Evolutionary conservation across 2,113 vertebrate species (phyloP).

Genomic region (Nothocercus nigrocapillus): DNA sequence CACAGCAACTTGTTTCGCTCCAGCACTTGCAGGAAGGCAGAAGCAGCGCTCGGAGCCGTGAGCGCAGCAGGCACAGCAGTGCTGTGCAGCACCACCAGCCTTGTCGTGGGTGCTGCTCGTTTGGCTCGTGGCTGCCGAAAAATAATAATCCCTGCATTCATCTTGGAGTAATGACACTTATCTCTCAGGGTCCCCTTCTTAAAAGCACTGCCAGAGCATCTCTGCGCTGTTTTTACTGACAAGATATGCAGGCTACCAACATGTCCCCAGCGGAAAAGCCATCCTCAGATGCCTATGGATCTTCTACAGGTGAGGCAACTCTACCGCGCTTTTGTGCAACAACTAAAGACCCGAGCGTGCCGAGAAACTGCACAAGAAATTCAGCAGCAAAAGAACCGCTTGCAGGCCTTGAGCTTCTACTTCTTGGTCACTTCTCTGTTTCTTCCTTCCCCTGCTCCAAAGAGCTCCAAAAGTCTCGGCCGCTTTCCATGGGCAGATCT

Average conservation of each 20-base stretch:
- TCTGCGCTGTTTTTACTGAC: background rate
- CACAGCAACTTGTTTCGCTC: no score
- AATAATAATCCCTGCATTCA: accelerated
- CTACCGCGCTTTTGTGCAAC: background rate
- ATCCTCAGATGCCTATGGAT: background rate
- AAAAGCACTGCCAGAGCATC: background rate
- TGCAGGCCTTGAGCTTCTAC: background rate
- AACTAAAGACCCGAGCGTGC: background rate
- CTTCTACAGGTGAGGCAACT: background rate
- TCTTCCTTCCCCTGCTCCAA: background rate
- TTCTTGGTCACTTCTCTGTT: background rate
- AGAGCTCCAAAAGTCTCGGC: background rate
- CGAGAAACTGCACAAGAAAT: background rate
- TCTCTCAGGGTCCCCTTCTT: background rate
- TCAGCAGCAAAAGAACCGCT: background rate
- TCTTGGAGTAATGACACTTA: background rate
- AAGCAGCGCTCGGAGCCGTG: no score
- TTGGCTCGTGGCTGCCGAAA: background rate
- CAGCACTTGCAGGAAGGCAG: no score
- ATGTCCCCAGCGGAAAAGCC: background rate
- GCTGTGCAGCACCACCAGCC: no score
- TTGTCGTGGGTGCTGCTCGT: no score
- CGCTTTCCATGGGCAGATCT: background rate
- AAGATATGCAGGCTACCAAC: background rate
- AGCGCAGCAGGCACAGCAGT: no score